phyloP scores from a whole-genome alignment of 2,113 vertebrate genomes.

The Strix uralensis region DNA sequence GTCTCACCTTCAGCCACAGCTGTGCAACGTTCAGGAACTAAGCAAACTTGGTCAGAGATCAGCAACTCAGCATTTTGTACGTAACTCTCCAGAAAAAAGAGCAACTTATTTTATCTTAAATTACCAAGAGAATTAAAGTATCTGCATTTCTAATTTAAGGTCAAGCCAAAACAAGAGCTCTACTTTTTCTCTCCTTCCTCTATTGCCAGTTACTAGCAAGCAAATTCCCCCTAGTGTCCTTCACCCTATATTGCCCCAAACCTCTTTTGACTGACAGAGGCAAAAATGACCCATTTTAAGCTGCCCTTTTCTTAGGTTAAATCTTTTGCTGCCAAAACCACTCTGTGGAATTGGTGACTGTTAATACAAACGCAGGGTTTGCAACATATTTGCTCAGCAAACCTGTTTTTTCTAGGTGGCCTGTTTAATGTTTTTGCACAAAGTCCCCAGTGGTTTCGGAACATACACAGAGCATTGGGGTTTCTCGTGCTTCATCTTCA shows the following conservation, averaged over 20 bases:
- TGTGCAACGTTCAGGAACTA: not conserved
- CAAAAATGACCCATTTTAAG: not conserved
- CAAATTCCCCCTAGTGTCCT: not conserved
- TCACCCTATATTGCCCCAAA: not conserved
- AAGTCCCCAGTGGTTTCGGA: not conserved
- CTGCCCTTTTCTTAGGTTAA: not conserved
- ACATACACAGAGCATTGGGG: not conserved
- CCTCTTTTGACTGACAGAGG: not conserved
- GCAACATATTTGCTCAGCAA: conserved; percentile 48
- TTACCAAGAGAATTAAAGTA: not conserved
- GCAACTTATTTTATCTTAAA: not conserved
- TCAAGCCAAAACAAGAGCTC: not conserved
- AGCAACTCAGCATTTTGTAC: not conserved
- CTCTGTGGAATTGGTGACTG: conserved; percentile 45
- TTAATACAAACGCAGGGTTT: not conserved
- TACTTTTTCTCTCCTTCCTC: not conserved
- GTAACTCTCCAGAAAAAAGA: not conserved
- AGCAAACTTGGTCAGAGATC: not conserved
- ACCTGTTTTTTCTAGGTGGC: conserved; percentile 5
- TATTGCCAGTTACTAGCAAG: not conserved
- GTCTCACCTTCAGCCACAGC: not conserved
- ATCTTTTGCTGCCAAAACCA: not conserved
- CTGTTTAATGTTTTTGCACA: conserved; percentile 6
- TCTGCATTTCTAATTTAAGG: not conserved
- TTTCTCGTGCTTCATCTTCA: not conserved